Base-by-base conservation (phyloP, 1,140 invertebrate species). In the Atopsyche davidsoni region DNA sequence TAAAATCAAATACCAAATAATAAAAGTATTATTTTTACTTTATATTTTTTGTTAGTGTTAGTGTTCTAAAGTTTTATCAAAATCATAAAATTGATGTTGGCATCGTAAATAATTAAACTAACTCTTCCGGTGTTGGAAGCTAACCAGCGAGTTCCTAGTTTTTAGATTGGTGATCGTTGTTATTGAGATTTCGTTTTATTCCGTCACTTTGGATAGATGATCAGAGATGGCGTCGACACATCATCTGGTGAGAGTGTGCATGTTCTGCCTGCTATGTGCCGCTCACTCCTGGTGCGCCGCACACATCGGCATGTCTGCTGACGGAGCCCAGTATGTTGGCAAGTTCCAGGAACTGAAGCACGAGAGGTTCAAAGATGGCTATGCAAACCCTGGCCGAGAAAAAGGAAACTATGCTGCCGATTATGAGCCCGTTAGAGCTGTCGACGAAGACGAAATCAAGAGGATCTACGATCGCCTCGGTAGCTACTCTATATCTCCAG, bases 211-310 rank as follows among this genome's bases (percentile, higher is more conserved):
- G 6, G 4, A 6, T 13, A 9, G 39, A 32, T 31, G 24, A 32
- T 46, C 16, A 11, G 63, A 60, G 51, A 72, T 72, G 71, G 46
- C 50, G 4, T 50, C 55, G 17, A 53, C 55, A 10, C 67, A 67
- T 39, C 78, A 81, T 57, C 67, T 85, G 31, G 79, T 87, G 55
- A 84, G 83, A 11, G 83, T 88, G 17, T 87, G 85, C 59, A 81
- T 87, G 64, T 82, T 88, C 58, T 88, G 85, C 64, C 75, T 87
- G 25, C 65, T 88, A 2, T 87, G 84, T 62, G 83, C 85, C 9
- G 78, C 83, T 32, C 84, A 85, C 52, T 77, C 76, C 31, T 78
- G 81, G 1, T 87, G 85, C 60, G 79, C 76, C 22, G 81, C 75
- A 60, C 85, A 76, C 65, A 73, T 70, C 38, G 76, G 47, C 21